phyloP scores from a whole-genome alignment of 2,797 vertebrate species.

The Parambassis ranga region DNA sequence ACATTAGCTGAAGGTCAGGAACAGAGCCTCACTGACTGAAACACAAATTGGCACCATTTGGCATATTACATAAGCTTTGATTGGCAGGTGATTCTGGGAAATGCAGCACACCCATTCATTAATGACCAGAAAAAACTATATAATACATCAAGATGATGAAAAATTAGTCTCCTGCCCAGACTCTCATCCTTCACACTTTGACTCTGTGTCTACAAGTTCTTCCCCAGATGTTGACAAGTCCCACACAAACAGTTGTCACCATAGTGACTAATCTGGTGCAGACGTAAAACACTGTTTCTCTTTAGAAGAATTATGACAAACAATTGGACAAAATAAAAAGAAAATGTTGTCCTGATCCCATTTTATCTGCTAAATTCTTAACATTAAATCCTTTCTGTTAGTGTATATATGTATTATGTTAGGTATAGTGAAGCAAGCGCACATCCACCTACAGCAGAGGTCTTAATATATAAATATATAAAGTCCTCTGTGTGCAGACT shows the following conservation, averaged over 20 bases:
- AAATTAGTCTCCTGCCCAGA: background rate
- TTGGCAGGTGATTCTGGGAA: conserved; percentile 12
- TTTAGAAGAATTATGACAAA: conserved; percentile 6
- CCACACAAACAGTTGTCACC: conserved; percentile 43
- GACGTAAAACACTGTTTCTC: conserved; percentile 30
- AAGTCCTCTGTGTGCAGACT: conserved; percentile 5
- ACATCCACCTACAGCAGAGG: conserved; percentile 1
- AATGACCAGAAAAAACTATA: conserved; percentile 1
- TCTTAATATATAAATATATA: conserved; percentile 13
- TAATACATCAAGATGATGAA: background rate
- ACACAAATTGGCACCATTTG: background rate
- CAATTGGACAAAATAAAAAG: background rate
- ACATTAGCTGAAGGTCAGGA: background rate
- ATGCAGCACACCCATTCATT: background rate
- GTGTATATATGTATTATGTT: too few relatives aligned
- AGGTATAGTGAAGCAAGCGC: too few relatives aligned
- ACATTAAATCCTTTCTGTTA: background rate
- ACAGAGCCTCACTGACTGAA: background rate
- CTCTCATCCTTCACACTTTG: background rate
- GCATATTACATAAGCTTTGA: background rate
- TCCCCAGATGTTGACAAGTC: conserved; percentile 33
- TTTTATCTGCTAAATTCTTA: background rate
- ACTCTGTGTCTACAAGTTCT: conserved; percentile 17
- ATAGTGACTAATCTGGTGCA: conserved; percentile 33
- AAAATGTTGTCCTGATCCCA: background rate